phyloP scores from a whole-genome alignment of 2,113 vertebrate species.

The Progne subis region DNA sequence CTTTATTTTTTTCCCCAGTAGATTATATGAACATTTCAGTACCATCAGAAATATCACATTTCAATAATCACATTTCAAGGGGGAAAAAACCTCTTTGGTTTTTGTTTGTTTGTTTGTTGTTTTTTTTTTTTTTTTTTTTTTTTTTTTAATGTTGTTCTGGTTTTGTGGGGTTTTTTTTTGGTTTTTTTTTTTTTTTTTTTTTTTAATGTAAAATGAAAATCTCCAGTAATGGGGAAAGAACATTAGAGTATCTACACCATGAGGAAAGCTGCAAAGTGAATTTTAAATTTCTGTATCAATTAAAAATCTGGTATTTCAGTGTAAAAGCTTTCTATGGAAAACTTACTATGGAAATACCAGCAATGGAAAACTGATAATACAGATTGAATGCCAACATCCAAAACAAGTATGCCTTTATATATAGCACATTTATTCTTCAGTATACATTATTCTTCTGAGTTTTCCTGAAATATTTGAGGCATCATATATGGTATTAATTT shows the following conservation, averaged over 20 bases:
- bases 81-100: fast-evolving
- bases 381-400: neutral
- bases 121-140: no score
- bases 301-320: neutral
- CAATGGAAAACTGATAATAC: neutral
- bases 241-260: neutral
- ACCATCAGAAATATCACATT: neutral
- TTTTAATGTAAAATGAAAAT: neutral
- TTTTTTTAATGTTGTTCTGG: no score
- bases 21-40: neutral
- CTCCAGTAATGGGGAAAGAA: neutral
- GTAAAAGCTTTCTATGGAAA: neutral
- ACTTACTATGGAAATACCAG: neutral
- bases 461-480: neutral
- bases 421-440: neutral
- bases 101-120: no score
- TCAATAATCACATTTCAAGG: neutral
- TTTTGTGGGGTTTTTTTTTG: no score
- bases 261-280: neutral
- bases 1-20: neutral
- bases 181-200: neutral
- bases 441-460: neutral
- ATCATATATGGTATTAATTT: neutral
- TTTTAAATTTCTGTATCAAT: neutral
- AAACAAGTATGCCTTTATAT: neutral